Base-by-base conservation (phyloP, 1,140 invertebrate species). In the Polypedilum pembai region DNA sequence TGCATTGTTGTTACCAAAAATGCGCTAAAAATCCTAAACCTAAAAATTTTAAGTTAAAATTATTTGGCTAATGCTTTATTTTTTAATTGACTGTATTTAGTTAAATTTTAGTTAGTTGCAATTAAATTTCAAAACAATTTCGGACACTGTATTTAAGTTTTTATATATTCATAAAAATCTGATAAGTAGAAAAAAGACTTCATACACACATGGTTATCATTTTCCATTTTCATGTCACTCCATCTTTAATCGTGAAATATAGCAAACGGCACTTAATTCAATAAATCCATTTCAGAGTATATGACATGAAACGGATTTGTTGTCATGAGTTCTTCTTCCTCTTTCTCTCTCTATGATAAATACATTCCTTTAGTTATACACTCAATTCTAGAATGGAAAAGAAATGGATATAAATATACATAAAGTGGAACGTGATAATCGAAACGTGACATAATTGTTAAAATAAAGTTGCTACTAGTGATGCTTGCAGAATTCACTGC, bases 401-500 rank as follows among this genome's bases (percentile, higher is more conserved):
- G 45, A 56, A 56, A 56, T 56, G 45, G 45, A 56, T 56, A 56
- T 56, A 56, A 56, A 56, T 56, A 56, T 56, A 56, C 45, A 56
- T 56, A 56, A 56, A 56, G 15, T 56, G 45, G 12, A 56, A 56
- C 45, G 45, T 56, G 45, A 56, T 56, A 56, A 56, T 56, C 45
- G 45, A 56, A 56, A 56, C 45, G 45, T 56, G 45, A 56, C 45
- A 56, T 56, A 56, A 56, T 56, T 56, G 45, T 56, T 56, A 56
- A 56, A 12, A 15, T n/a, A 56, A 56, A n/a, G 45, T 56, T 56
- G 45, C 45, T 56, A 4, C 45, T 56, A 12, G 45, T 56, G 45
- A 12, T 56, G 45, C n/a, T 56, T 45, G 41, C 24, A 56, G 45
- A 56, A 56, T 56, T 56, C 12, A 56, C 12, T 56, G 45, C 45